Evolutionary conservation across 2,797 vertebrate genomes (phyloP).

Genomic region (Pseudochirops corinnae): DNA sequence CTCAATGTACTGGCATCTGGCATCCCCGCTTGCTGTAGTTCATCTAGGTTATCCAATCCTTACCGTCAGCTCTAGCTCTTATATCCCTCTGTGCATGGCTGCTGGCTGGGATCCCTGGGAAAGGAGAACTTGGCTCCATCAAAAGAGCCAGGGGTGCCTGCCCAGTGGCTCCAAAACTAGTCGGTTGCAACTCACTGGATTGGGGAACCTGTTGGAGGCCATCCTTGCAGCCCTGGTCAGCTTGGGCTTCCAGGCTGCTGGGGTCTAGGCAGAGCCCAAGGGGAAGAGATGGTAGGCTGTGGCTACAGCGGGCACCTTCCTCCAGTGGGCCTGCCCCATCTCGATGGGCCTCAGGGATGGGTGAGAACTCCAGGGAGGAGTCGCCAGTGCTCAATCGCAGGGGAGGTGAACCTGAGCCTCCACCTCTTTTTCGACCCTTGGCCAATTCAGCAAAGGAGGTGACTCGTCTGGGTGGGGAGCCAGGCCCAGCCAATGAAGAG

Average conservation of each 20-base stretch:
- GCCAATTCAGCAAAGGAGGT: slow-evolving; percentile 98
- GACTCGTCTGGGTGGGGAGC: slow-evolving; percentile 89
- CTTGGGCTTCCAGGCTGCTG: slow-evolving; percentile 84
- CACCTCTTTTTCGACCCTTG: slow-evolving; percentile 90
- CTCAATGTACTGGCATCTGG: not conserved
- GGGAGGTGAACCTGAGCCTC: slow-evolving; percentile 87
- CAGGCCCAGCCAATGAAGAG: slow-evolving; percentile 74
- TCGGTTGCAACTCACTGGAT: slow-evolving; percentile 74
- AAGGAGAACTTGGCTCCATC: slow-evolving; percentile 80
- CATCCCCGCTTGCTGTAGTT: not conserved
- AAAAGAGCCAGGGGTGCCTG: slow-evolving; percentile 78
- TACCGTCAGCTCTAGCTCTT: slow-evolving; percentile 87
- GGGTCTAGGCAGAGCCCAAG: slow-evolving; percentile 88
- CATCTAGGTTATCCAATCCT: slow-evolving; percentile 61
- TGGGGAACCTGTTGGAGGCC: slow-evolving; percentile 63
- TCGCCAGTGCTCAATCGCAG: slow-evolving; percentile 85
- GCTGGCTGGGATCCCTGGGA: slow-evolving; percentile 76
- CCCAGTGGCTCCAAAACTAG: slow-evolving; percentile 79
- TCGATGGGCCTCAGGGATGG: slow-evolving; percentile 87
- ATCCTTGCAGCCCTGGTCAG: slow-evolving; percentile 76
- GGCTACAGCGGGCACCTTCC: slow-evolving; percentile 83
- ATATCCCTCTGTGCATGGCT: slow-evolving; percentile 83
- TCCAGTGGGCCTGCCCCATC: slow-evolving; percentile 77
- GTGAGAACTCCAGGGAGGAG: slow-evolving; percentile 93
- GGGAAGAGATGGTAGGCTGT: slow-evolving; percentile 87